Base-by-base conservation (phyloP, 1,140 invertebrate species). In the Globodera rostochiensis region DNA sequence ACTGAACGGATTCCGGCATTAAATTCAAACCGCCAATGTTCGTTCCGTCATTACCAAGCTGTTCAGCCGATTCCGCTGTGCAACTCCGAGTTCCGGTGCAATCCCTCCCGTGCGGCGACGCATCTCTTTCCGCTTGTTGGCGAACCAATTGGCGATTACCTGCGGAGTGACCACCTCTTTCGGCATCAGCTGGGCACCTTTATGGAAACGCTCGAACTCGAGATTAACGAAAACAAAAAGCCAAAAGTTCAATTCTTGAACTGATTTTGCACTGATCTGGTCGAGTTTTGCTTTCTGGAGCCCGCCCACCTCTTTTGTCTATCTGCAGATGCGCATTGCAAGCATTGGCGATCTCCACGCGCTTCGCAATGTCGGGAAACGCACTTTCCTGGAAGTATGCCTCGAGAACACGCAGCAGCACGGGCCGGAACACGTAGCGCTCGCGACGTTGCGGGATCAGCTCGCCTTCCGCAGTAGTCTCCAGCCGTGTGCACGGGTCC, bases 121-220 rank as follows among this genome's bases (percentile, higher is more conserved):
- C 76, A 88, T 79, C 73, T 89, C 88, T 74, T 89, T 89, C n/a
- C 88, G 79, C 70, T 88, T 90, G 78, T 89, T 89, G 25, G 88
- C 88, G 78, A 89, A 88, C 88, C 88, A 89, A 77, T 89, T 89
- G 53, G 88, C 83, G 15, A 89, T 84, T 8, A 89, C 88, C 76
- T 89, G 88, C 1, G 88, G 87, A 0, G 87, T 87, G 4, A 89
- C 88, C n/a, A 90, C 82, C 79, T 89, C 88, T 73, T 90, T 89
- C 25, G 86, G 87, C 88, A 89, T 88, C 67, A 89, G 74, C 25
- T 81, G 81, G 64, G 74, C 79, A 21, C 87, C 87, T 88, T 60
- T n/a, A 88, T 80, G 46, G 47, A 84, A 64, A 79, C 69, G 13
- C 13, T 66, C 2, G 9, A 71, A 45, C 46, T 25, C 25, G 36